Base-by-base conservation (phyloP, 2,113 vertebrate species). In the Anser brachyrhynchus region DNA sequence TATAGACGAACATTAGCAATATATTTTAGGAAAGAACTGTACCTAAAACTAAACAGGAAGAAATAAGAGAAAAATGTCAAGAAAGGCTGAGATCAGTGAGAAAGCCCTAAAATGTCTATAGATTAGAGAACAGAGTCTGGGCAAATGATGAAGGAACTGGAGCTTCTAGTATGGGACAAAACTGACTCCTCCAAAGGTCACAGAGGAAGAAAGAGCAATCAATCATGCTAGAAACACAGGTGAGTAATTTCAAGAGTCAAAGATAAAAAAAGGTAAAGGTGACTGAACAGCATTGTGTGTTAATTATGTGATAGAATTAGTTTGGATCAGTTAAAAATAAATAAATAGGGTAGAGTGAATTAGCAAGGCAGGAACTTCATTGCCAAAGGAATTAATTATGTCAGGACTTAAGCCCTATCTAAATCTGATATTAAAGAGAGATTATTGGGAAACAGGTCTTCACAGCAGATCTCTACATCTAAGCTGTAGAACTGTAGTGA, bases 201-300 rank as follows among this genome's bases (percentile, higher is more conserved):
- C 23, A 54, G 49, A 89, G 26, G 44, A 91, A 29, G 43, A 61
- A 84, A 65, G 52, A 76, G 23, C 62, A 92, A 97, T 92, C 81
- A 89, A 28, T 95, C 74, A 84, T 29, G 11, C 39, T 65, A 58
- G 81, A 54, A 89, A 93, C 10, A 78, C 8, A 57, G 29, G 39
- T 82, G 43, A 93, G 18, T 49, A 84, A 91, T 82, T 89, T 79
- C 74, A 78, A 23, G 62, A 89, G 20, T 21, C 58, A 75, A 65
- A 95, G 95, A 92, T 84, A 95, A 91, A 89, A 89, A 89, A 92
- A 52, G 46, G 22, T 57, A 80, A 87, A 94, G 80, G 76, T 93
- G 86, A 89, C 73, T 84, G 84, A 89, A 82, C 11, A 92, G 70
- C 33, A 69, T 9, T 55, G 52, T 78, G 51, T 87, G 61, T 69